Evolutionary conservation across 2,113 vertebrate genomes (phyloP).

Genomic region (Rhinoderma darwinii): DNA sequence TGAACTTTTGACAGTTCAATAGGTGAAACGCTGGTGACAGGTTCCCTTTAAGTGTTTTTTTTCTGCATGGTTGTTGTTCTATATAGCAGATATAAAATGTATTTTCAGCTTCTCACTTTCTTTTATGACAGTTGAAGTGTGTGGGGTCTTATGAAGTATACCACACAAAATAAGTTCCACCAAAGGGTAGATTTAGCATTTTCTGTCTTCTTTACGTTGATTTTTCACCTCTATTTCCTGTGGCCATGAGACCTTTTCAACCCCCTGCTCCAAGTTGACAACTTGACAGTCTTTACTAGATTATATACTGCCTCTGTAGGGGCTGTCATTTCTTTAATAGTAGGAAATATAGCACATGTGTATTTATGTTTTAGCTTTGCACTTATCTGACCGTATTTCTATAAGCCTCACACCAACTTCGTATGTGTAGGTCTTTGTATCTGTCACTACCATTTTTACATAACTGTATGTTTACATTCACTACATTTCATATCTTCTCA

Average conservation of each 20-base stretch:
- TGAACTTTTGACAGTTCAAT: too few relatives aligned
- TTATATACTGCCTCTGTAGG: conserved; percentile 3
- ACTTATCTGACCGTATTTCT: conserved; percentile 4
- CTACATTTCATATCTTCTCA: background rate
- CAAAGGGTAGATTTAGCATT: conserved; percentile 13
- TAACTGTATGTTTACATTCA: background rate
- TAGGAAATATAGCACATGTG: background rate
- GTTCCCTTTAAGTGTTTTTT: background rate
- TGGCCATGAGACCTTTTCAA: conserved; percentile 14
- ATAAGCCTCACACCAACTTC: background rate
- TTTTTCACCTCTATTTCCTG: conserved; percentile 20
- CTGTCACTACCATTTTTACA: background rate
- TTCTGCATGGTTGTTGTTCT: background rate
- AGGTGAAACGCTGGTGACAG: too few relatives aligned
- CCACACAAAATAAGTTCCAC: background rate
- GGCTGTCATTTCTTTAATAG: conserved; percentile 1
- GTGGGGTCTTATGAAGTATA: background rate
- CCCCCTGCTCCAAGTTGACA: conserved; percentile 8
- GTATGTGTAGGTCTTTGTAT: background rate
- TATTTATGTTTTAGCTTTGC: background rate
- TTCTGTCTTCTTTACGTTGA: conserved; percentile 9
- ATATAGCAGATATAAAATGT: background rate
- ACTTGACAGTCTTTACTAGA: conserved; percentile 9
- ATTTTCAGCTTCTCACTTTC: background rate
- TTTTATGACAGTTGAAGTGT: background rate